phyloP scores from a whole-genome alignment of 2,797 vertebrate species.

The Lacerta bilineata region DNA sequence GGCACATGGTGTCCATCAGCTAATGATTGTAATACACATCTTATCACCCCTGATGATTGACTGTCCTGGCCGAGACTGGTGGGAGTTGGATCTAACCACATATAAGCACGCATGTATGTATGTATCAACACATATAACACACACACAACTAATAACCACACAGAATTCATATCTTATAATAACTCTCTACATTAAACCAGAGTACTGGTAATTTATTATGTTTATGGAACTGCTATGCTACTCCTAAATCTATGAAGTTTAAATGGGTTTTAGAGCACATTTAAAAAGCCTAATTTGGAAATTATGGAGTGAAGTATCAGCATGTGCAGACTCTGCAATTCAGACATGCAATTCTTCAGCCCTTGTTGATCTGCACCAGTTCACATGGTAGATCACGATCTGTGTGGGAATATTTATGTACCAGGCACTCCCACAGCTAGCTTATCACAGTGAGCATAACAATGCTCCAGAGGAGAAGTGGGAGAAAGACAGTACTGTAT shows the following conservation, averaged over 20 bases:
- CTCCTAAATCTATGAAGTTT: not conserved
- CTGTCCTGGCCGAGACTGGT: no score
- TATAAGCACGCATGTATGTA: not conserved
- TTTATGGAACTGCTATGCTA: not conserved
- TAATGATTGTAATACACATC: no score
- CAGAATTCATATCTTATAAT: not conserved
- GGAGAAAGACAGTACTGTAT: not conserved
- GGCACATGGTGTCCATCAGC: no score
- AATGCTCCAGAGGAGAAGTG: not conserved
- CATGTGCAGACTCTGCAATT: not conserved
- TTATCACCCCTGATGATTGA: no score
- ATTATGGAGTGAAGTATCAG: not conserved
- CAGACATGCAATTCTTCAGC: not conserved
- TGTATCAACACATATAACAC: no score
- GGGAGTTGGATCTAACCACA: no score
- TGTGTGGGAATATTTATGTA: not conserved
- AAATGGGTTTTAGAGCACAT: not conserved
- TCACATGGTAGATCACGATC: not conserved
- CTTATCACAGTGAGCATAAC: not conserved
- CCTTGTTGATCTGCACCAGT: not conserved
- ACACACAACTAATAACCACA: no score
- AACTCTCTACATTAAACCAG: not conserved
- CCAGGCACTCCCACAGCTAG: not conserved
- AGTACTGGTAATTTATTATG: not conserved
- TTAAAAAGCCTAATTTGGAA: not conserved